Base-by-base conservation (phyloP, 2,113 vertebrate genomes). In the Orientallactaga bullata region DNA sequence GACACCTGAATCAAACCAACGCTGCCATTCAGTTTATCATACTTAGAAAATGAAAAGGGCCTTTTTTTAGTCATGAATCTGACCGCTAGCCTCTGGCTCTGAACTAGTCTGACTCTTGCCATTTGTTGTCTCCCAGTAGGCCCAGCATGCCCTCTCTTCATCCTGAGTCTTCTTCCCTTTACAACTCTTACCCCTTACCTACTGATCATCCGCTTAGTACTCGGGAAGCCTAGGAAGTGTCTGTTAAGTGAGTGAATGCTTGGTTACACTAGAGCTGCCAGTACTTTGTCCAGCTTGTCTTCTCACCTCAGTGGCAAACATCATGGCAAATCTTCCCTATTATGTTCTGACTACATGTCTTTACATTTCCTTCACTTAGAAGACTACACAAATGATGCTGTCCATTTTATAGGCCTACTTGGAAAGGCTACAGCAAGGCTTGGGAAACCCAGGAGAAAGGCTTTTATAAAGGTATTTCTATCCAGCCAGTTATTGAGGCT, bases 51-150 rank as follows among this genome's bases (percentile, higher is more conserved):
- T 28, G 7, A 72, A 79, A 74, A 39, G 16, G 16, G 24, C 24
- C 76, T 39, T 20, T 93, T 93, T 42, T 76, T 71, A 88, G 61
- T 55, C 68, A 94, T 16, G 16, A 85, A 55, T 16, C 63, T n/a
- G 28, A 79, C 63, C 20, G 28, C 12, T 82, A 26, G 26, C 51
- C 26, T 93, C 35, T 55, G 78, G 18, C 24, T 77, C 37, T 23
- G 86, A 65, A 30, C 42, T 68, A 32, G 71, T 65, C 0, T 9
- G 28, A 71, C 32, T 69, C 42, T 2, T 23, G 17, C 20, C 28
- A 35, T 72, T 55, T 74, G 26, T 74, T 73, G 5, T 32, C 66
- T 61, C 7, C 24, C 37, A 77, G 80, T 35, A 5, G 61, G 74
- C 7, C 58, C 16, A 71, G 76, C 15, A 71, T n/a, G n/a, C 18